These are phyloP conservation scores for Gallinago solitaria DNA, from an alignment of 2,797 vertebrate genomes.

Conservation along the genomic window DNA sequence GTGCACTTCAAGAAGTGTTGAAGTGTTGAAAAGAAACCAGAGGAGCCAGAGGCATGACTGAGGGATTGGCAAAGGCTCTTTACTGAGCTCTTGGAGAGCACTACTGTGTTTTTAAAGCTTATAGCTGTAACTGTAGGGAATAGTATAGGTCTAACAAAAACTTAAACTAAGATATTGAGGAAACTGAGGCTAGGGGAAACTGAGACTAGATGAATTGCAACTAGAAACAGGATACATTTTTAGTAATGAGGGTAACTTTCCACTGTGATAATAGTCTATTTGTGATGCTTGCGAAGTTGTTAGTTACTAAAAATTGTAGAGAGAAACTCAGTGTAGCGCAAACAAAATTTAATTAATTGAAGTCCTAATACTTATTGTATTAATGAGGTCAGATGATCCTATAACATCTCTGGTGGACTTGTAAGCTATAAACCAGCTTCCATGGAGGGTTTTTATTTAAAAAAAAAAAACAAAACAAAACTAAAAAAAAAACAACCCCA, in stretches of 20 bases:
- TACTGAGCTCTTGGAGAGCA: not conserved
- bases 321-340: not conserved
- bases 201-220: not conserved
- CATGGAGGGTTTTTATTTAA: not conserved
- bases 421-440: not conserved
- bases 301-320: not conserved
- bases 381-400: not conserved
- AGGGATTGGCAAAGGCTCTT: not conserved
- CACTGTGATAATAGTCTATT: not conserved
- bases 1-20: not conserved
- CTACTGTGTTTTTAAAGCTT: not conserved
- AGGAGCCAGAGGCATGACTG: slow-evolving; percentile 2
- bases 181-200: not conserved
- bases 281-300: not conserved
- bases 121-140: not conserved
- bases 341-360: not conserved
- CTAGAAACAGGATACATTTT: not conserved
- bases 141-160: not conserved
- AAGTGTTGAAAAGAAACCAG: slow-evolving; percentile 24
- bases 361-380: not conserved
- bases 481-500: not conserved
- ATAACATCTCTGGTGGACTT: not conserved
- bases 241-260: not conserved
- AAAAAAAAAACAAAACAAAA: not conserved
- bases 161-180: not conserved